Base-by-base conservation (phyloP, 1,140 invertebrate species). In the Bombus balteatus region DNA sequence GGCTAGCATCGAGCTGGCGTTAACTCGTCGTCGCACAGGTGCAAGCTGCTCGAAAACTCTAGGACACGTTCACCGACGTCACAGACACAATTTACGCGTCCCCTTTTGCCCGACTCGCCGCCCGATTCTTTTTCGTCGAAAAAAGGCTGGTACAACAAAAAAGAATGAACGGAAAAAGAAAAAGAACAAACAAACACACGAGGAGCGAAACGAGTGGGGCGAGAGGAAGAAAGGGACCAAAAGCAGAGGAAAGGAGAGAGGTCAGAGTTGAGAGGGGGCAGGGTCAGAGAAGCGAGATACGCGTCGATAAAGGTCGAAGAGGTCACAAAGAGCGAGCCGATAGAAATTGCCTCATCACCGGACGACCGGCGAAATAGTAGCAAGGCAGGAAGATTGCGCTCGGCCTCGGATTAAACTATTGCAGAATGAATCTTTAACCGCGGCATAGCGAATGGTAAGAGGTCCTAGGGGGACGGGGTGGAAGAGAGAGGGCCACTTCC, bases 361-460 rank as follows among this genome's bases (percentile, higher is more conserved):
- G 34, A n/a, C 13, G 28, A 28, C 25, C n/a, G 75, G 3, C 41
- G 74, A 81, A 87, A 85, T 75, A 89, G 85, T 72, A 87, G 86
- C 73, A 13, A n/a, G 70, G 41, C 47, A 12, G 59, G 53, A 65
- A 62, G 85, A 87, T 90, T 66, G 68, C 89, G 32, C 71, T 57
- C 62, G 57, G 72, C 74, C 25, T 65, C 22, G 78, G 71, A 91
- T 88, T 86, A 89, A 91, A 85, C 87, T 85, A 80, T 87, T 70
- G 86, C 75, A 15, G 57, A 75, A 84, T 86, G 70, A 83, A 91
- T 68, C 83, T 87, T 85, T 78, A 91, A 87, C 74, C 80, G 68
- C 77, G 84, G 72, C 18, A n/a, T 32, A 37, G 32, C 22, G 22
- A 25, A 53, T 53, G 47, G 47, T 53, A 53, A 22, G 47, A 53